Conservation (phyloP, 2,113 vertebrate species). For the Hippocampus zosterae region DNA sequence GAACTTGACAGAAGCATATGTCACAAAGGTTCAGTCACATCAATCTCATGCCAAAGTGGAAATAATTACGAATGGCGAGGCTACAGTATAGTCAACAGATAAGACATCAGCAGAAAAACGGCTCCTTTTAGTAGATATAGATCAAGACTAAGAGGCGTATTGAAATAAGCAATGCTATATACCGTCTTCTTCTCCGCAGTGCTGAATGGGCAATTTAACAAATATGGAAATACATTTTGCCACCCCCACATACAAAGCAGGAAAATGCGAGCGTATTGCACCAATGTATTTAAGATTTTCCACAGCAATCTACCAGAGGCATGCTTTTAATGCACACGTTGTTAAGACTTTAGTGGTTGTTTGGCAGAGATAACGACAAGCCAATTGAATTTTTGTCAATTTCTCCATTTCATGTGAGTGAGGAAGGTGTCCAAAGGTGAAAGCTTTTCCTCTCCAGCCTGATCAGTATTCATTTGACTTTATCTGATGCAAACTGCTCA, state of each 20-base stretch:
- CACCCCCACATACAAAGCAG: constrained; percentile 19
- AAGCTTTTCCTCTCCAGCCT: constrained; percentile 18
- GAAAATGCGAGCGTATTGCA: constrained; percentile 13
- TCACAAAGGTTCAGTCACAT: constrained; percentile 31
- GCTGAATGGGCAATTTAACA: constrained; percentile 20
- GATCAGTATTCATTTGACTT: constrained; percentile 35
- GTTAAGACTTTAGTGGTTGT: neutral
- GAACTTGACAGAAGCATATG: constrained; percentile 21
- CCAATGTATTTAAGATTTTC: neutral
- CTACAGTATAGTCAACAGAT: constrained; percentile 61
- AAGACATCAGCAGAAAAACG: constrained; percentile 31
- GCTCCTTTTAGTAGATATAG: constrained; percentile 16
- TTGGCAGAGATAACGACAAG: constrained; percentile 8
- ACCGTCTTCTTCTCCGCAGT: neutral
- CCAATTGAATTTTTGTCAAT: constrained; percentile 2
- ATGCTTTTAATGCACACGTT: neutral
- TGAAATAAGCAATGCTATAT: neutral
- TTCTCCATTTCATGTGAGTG: neutral
- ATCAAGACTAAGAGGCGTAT: constrained; percentile 19
- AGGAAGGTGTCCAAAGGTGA: constrained; percentile 4
- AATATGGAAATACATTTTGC: constrained; percentile 32
- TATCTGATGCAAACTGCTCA: constrained; percentile 31
- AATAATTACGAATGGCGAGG: constrained; percentile 33
- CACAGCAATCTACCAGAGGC: neutral
- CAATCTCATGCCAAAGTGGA: constrained; percentile 39